Evolutionary conservation across 2,797 vertebrate genomes (phyloP).

Genomic region (Merluccius polli): DNA sequence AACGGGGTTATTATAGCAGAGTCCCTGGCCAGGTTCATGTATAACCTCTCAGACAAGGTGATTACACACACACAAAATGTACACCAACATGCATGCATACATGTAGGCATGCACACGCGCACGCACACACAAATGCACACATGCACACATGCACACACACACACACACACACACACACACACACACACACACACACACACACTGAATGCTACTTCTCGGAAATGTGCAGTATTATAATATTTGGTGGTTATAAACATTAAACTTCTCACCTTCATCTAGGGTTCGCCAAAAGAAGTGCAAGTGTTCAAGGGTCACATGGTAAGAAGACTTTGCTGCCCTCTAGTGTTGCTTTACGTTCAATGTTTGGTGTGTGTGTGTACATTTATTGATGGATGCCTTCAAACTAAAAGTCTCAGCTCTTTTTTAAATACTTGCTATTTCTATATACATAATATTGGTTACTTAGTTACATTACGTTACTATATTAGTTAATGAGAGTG

Average conservation of each 20-base stretch:
- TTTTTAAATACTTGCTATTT: too few relatives aligned
- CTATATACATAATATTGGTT: not conserved
- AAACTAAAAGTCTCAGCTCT: not conserved
- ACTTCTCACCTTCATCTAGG: conserved; percentile 49
- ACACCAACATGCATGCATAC: not conserved
- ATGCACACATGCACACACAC: not conserved
- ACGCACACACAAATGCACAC: not conserved
- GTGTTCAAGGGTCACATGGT: conserved; percentile 77
- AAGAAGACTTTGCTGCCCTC: conserved; percentile 49
- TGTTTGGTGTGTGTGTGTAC: not conserved
- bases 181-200: not conserved
- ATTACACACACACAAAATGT: conserved; percentile 1
- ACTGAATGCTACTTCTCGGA: not conserved
- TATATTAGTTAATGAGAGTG: not conserved
- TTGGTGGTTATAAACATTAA: not conserved
- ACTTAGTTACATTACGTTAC: not conserved
- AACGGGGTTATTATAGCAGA: conserved; percentile 75
- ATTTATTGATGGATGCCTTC: not conserved
- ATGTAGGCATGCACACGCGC: not conserved
- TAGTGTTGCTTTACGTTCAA: conserved; percentile 31
- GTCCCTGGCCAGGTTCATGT: conserved; percentile 73
- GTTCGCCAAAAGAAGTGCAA: conserved; percentile 71
- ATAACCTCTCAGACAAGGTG: conserved; percentile 77
- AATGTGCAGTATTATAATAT: conserved; percentile 1
- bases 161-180: not conserved